Evolutionary conservation across 2,113 vertebrate species (phyloP).

Genomic region (Ia io): DNA sequence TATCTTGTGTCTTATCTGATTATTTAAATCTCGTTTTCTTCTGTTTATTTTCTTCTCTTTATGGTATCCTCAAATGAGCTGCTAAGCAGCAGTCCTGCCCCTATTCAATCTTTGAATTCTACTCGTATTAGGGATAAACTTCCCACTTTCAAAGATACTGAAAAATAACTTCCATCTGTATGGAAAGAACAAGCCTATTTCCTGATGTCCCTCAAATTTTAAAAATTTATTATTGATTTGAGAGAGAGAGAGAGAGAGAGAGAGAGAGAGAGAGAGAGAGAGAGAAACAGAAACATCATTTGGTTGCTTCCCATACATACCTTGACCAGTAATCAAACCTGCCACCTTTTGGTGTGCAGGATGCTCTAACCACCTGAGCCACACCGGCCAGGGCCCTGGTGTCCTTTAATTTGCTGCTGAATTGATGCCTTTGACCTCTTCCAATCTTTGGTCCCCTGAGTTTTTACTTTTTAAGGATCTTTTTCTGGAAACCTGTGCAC

Average conservation of each 20-base stretch:
- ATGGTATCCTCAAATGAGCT: not conserved
- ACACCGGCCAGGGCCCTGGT: not conserved
- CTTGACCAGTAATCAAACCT: not conserved
- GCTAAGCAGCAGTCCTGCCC: not conserved
- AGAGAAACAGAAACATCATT: not conserved
- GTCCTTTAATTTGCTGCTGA: conserved; percentile 2
- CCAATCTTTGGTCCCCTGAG: not conserved
- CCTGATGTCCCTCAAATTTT: not conserved
- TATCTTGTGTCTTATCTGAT: not conserved
- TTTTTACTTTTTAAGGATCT: not conserved
- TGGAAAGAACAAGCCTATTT: not conserved
- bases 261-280: too few relatives aligned
- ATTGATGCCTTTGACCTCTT: not conserved
- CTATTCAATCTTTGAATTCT: not conserved
- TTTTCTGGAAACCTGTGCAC: not conserved
- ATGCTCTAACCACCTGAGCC: not conserved
- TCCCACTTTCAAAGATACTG: not conserved
- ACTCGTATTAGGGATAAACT: not conserved
- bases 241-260: too few relatives aligned
- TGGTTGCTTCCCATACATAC: not conserved
- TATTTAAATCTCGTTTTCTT: not conserved
- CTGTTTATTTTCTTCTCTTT: not conserved
- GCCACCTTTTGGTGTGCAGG: not conserved
- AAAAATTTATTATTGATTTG: not conserved
- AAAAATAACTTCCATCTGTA: not conserved